Evolutionary conservation across 92 coral and sea anemone species (phyloP), one percentile per base, ranked within the genome.

Genomic region (Micromussa lordhowensis): DNA sequence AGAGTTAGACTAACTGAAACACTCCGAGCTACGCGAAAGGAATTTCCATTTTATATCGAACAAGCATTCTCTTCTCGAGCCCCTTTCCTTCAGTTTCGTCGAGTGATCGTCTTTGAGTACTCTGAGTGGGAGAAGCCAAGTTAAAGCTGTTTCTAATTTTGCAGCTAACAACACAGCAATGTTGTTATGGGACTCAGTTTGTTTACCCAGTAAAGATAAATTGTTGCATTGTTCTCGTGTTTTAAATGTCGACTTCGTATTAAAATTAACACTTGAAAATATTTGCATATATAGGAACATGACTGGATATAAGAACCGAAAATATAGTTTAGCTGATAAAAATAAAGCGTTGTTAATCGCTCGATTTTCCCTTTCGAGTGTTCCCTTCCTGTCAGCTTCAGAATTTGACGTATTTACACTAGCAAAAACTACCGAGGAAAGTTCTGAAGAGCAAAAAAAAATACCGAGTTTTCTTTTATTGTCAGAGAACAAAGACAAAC

Each of bases 131-230:
- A n/a, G 32, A 14, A 21, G 13, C 22, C 19, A 1, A 53, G 28
- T 34, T 30, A 17, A 36, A 21, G 30, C 32, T 4, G 48, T 58
- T 80, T 17, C 36, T 80, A 24, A 44, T 3, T 80, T 57, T 24
- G 26, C 32, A 57, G 18, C 72, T 80, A 57, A 59, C 83, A 35
- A 80, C 83, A 32, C 53, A 80, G 51, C 21, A 54, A 80, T 80
- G 69, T 59, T 59, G 34, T 32, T 16, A 14, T 14, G 21, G 58
- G 31, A 44, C 59, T 82, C n/a, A n/a, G n/a, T n/a, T 66, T 69
- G 86, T 83, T 83, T 71, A 83, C 64, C 49, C 68, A 59, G 17
- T 18, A 71, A 10, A 83, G 53, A 75, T 26, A 49, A 82, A 71
- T 30, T 83, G 53, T 54, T 10, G 35, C 58, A 81, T 63, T 81